Base-by-base conservation (phyloP, 2,113 vertebrate genomes). In the Rhinogobius similis region DNA sequence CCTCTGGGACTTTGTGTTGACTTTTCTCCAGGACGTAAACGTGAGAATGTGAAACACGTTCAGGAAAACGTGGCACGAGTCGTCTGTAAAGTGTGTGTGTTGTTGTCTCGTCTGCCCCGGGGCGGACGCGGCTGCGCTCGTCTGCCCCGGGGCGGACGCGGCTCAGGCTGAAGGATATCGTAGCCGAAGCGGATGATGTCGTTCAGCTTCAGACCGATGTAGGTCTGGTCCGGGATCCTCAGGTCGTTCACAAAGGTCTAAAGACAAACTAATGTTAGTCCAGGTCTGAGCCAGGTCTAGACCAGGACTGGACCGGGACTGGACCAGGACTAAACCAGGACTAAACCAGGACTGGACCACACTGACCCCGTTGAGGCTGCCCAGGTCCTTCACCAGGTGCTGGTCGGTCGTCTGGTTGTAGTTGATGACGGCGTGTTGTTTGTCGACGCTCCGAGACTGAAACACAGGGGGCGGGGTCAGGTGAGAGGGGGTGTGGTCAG, bases 361-460 rank as follows among this genome's bases (percentile, higher is more conserved):
- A 52, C 94, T 96, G 85, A 98, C 97, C 82, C 98, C 98, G 0
- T 99, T 99, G 20, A 99, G 91, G 86, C 98, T 99, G 59, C 97
- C 98, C 11, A 99, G 93, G 84, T 99, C 98, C 84, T 99, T 99
- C 81, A 99, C 94, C 88, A 96, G 94, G 87, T 99, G 98, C 50
- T 98, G 94, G 3, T 99, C 98, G 0, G 94, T 94, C 2, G 94
- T 91, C 52, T 89, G 90, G 88, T 97, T 95, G 2, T 98, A 99
- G 92, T 99, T 99, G 93, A 99, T 97, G 48, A 99, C 97, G 0
- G 98, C 97, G 0, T 99, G 98, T 78, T 99, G 98, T 82, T 98
- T 99, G 92, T 98, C 97, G 68, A 99, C 98, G 0, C 98, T 99
- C 87, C 97, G 97, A 68, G 97, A 99, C 98, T 99, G 58, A 24